Conservation (phyloP, 2,888 invertebrate species). For the Hedya salicella region DNA sequence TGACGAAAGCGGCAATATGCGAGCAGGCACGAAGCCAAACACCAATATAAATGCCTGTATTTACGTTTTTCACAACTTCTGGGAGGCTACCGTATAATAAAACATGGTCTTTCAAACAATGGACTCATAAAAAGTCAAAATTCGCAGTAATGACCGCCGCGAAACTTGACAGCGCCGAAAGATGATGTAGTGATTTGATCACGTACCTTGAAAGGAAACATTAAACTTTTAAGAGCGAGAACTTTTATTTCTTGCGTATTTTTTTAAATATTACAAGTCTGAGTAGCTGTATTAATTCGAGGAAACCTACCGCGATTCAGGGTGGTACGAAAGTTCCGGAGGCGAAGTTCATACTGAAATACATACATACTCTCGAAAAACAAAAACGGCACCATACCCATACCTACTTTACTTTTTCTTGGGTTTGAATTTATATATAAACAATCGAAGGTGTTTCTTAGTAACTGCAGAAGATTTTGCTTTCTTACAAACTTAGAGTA, state of each 20-base stretch:
- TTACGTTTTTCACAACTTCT: conserved; percentile 61
- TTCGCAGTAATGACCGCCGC: conserved; percentile 47
- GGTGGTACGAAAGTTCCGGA: conserved; percentile 2
- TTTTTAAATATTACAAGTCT: conserved; percentile 24
- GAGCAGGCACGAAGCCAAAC: conserved; percentile 62
- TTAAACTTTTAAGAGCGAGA: conserved; percentile 38
- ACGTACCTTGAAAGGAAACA: conserved; percentile 42
- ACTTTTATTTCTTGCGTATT: conserved; percentile 23
- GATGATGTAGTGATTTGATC: conserved; percentile 42
- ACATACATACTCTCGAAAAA: no score
- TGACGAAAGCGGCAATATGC: conserved; percentile 67
- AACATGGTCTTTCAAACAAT: conserved; percentile 66
- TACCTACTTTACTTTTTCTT: background rate
- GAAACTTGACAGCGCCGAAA: conserved; percentile 33
- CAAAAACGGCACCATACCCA: background rate
- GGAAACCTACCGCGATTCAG: background rate
- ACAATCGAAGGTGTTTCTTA: no score
- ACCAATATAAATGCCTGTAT: conserved; percentile 57
- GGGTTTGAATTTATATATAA: background rate
- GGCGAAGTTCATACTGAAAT: background rate
- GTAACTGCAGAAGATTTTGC: no score
- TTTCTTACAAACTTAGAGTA: no score
- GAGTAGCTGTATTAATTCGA: background rate
- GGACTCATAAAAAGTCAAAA: conserved; percentile 63
- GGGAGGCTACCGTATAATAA: conserved; percentile 68